Conservation (phyloP, 2,797 vertebrate species). For the Muscicapa comitata region DNA sequence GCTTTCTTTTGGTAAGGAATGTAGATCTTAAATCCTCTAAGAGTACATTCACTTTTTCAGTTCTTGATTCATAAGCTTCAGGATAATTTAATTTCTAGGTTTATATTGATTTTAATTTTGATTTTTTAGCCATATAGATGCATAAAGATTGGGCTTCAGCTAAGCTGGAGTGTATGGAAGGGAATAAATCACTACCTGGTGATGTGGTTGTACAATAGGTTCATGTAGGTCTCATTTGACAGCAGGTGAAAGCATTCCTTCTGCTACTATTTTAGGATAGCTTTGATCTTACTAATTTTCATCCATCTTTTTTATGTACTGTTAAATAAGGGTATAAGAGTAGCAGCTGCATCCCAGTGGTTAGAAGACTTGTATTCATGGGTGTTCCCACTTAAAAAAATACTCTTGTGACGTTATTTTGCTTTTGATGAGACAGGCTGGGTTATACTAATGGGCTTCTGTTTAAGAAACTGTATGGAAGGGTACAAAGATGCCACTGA, state of each 20-base stretch:
- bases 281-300: neutral
- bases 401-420: neutral
- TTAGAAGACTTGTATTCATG: neutral
- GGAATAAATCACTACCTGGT: neutral
- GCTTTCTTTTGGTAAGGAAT: neutral
- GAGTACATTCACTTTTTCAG: neutral
- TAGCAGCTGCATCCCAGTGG: neutral
- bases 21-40: neutral
- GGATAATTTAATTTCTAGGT: neutral
- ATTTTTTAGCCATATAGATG: neutral
- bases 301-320: neutral
- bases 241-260: neutral
- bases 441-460: neutral
- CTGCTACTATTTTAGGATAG: conserved; percentile 20
- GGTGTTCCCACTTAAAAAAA: neutral
- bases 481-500: neutral
- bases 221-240: neutral
- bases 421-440: neutral
- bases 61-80: neutral
- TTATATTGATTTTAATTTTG: neutral
- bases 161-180: neutral
- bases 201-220: neutral
- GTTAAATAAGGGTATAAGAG: neutral
- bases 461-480: neutral
- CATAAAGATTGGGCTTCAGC: neutral